These are phyloP conservation scores for Mystacornis crossleyi DNA, from an alignment of 2,113 vertebrate species.

Conservation along the genomic window DNA sequence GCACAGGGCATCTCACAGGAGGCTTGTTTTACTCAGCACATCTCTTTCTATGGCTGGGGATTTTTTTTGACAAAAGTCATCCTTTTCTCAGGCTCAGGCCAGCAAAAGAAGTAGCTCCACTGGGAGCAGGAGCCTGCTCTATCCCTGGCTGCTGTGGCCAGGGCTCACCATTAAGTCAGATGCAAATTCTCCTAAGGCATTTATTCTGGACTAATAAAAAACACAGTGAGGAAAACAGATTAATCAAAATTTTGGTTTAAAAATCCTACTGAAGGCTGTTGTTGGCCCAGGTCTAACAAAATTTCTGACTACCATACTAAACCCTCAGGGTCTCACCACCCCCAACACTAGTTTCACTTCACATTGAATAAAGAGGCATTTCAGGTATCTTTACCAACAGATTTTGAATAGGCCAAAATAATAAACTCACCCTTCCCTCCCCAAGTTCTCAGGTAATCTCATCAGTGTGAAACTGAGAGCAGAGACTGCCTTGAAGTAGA, in stretches of 20 bases:
- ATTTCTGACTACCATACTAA: neutral
- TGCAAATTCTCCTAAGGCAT: neutral
- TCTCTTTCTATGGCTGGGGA: neutral
- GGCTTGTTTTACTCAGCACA: neutral
- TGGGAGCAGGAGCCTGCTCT: neutral
- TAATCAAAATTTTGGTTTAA: neutral
- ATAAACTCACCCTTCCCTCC: neutral
- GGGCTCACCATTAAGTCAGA: neutral
- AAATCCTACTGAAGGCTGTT: neutral
- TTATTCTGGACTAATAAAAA: neutral
- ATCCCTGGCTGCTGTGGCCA: neutral
- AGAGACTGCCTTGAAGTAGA: neutral
- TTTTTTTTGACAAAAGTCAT: neutral
- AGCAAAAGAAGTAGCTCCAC: neutral
- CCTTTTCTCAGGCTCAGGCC: neutral
- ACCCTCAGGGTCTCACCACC: neutral
- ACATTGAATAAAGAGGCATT: neutral
- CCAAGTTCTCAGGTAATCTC: neutral
- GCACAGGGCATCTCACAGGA: rapidly evolving
- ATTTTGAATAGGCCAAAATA: neutral
- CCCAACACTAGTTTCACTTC: neutral
- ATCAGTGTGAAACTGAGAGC: neutral
- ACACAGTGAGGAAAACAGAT: neutral
- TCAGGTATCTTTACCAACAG: neutral
- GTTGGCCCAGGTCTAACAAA: neutral